These are phyloP conservation scores for Progne subis DNA, from an alignment of 2,113 vertebrate genomes.

Conservation along the genomic window DNA sequence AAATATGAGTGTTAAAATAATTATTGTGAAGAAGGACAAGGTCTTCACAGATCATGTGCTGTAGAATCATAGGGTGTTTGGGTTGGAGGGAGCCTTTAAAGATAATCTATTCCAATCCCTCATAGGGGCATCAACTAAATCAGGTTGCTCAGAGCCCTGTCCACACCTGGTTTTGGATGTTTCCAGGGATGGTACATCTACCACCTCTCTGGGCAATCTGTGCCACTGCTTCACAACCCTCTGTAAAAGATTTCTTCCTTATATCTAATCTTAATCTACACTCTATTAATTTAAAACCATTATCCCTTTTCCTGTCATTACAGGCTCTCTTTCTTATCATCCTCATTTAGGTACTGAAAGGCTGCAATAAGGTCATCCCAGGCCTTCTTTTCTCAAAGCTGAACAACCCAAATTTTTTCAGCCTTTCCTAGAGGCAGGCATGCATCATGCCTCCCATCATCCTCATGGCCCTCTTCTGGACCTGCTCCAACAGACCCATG, in stretches of 20 bases:
- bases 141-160: neutral
- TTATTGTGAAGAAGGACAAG: neutral
- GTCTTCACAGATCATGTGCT: neutral
- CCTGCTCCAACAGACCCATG: fast-evolving
- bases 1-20: neutral
- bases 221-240: neutral
- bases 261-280: neutral
- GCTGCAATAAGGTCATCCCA: neutral
- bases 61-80: neutral
- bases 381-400: neutral
- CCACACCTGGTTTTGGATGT: neutral
- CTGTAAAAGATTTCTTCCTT: neutral
- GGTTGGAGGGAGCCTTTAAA: neutral
- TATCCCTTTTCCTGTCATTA: neutral
- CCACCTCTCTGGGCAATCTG: neutral
- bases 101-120: neutral
- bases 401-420: neutral
- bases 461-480: neutral
- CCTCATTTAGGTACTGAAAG: neutral
- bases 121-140: no score
- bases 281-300: neutral
- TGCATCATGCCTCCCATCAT: neutral
- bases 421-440: neutral
- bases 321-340: neutral
- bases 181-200: neutral